A percentile compares a stretch with the other conserved stretches of the same genome.
Conservation (phyloP, 2,113 vertebrate species). For the Acinonyx jubatus region DNA sequence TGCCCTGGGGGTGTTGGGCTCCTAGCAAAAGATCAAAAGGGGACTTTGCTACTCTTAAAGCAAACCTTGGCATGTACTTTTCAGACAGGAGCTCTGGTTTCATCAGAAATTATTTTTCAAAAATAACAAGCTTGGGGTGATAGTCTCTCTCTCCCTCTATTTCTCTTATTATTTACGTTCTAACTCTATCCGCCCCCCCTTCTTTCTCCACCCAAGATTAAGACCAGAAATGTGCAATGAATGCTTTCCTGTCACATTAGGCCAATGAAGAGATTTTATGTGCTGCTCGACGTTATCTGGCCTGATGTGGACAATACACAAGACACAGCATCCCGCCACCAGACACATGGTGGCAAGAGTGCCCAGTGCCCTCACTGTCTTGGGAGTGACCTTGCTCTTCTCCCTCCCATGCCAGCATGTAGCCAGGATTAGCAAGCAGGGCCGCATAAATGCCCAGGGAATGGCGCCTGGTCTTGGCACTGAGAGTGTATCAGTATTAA, state of each 20-base stretch:
- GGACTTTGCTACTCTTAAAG: background rate
- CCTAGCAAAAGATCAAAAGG: background rate
- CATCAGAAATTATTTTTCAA: slow-evolving; percentile 40
- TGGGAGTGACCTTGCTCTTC: background rate
- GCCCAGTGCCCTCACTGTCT: background rate
- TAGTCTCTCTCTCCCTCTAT: background rate
- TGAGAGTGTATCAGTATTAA: slow-evolving; percentile 49
- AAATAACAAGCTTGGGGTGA: background rate
- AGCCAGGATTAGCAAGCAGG: slow-evolving; percentile 34
- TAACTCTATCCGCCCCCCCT: background rate
- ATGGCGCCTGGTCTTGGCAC: background rate
- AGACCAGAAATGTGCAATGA: slow-evolving; percentile 14
- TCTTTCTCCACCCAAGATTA: background rate
- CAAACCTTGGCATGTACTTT: background rate
- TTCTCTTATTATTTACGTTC: background rate
- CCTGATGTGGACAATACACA: background rate
- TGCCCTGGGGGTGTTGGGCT: background rate
- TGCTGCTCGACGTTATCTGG: background rate
- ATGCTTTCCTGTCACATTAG: background rate
- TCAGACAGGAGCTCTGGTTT: background rate
- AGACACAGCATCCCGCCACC: background rate
- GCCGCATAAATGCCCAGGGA: slow-evolving; percentile 28
- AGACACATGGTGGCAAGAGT: background rate
- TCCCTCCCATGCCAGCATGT: background rate
- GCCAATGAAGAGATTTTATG: background rate